These are phyloP conservation scores for Nebria ingens DNA, from an alignment of 1,140 invertebrate genomes.

Conservation along the genomic window DNA sequence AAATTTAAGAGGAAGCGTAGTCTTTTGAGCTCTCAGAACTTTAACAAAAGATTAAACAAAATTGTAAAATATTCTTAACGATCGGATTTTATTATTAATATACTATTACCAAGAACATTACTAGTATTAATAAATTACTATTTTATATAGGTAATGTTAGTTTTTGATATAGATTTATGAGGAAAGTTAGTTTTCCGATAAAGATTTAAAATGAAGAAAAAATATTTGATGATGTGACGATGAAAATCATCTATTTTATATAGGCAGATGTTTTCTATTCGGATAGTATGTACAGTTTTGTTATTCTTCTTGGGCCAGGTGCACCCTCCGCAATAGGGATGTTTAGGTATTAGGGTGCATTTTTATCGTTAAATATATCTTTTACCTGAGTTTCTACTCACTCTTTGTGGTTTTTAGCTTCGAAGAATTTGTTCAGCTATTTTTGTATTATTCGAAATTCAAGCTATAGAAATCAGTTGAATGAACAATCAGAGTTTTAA, in stretches of 20 bases:
- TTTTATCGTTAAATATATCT: slow-evolving; percentile 6
- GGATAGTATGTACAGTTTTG: not conserved
- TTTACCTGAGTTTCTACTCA: not conserved
- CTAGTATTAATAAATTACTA: too few relatives aligned
- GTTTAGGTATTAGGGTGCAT: not conserved
- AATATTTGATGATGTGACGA: not conserved
- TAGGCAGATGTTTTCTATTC: not conserved
- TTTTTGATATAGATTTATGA: too few relatives aligned
- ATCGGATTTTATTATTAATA: too few relatives aligned
- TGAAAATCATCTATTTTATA: not conserved
- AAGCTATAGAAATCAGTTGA: not conserved
- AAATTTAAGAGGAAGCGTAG: too few relatives aligned
- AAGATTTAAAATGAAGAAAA: not conserved
- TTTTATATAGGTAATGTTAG: too few relatives aligned
- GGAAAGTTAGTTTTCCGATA: not conserved
- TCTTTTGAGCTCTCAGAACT: too few relatives aligned
- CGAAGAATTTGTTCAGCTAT: not conserved
- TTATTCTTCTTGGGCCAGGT: slow-evolving; percentile 6
- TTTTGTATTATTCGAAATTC: not conserved
- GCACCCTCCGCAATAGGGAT: slow-evolving; percentile 1
- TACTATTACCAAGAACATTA: too few relatives aligned
- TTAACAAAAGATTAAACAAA: too few relatives aligned
- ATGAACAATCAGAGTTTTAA: too few relatives aligned
- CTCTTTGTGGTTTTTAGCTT: not conserved
- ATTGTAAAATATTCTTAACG: too few relatives aligned